Conservation (phyloP, 2,797 vertebrate species). For the Chrosomus eos region DNA sequence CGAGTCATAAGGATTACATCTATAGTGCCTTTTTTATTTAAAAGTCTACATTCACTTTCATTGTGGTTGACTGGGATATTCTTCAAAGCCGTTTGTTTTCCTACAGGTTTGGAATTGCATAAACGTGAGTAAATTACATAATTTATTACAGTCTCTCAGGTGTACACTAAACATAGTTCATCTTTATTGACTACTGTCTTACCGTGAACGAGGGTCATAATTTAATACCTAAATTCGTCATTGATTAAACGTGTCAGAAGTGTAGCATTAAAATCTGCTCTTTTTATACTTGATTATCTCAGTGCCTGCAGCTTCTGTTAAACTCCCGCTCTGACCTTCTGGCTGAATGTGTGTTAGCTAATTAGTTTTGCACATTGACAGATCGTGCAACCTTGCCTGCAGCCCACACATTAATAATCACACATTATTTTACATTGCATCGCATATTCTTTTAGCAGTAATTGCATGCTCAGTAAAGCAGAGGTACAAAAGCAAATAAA, state of each 20-base stretch:
- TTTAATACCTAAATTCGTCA: background rate
- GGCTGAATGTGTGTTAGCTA: conserved; percentile 49
- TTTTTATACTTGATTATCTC: conserved; percentile 35
- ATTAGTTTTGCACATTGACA: conserved; percentile 56
- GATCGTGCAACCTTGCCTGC: conserved; percentile 48
- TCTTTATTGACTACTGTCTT: background rate
- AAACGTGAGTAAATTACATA: background rate
- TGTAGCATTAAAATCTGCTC: background rate
- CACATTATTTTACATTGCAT: conserved; percentile 42
- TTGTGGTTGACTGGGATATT: background rate
- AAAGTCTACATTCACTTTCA: background rate
- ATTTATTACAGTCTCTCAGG: background rate
- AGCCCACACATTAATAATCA: conserved; percentile 53
- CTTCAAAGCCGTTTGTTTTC: background rate
- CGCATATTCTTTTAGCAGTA: conserved; percentile 31
- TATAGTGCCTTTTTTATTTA: background rate
- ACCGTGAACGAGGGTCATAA: background rate
- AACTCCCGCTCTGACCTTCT: conserved; percentile 27
- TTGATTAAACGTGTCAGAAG: conserved; percentile 12
- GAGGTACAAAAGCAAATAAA: conserved; percentile 6
- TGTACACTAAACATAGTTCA: background rate
- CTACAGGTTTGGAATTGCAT: background rate
- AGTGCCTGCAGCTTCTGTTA: conserved; percentile 33
- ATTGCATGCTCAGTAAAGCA: conserved; percentile 24
- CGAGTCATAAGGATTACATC: background rate